Conservation (phyloP, 1,140 invertebrate genomes). For the Leguminivora glycinivorella region DNA sequence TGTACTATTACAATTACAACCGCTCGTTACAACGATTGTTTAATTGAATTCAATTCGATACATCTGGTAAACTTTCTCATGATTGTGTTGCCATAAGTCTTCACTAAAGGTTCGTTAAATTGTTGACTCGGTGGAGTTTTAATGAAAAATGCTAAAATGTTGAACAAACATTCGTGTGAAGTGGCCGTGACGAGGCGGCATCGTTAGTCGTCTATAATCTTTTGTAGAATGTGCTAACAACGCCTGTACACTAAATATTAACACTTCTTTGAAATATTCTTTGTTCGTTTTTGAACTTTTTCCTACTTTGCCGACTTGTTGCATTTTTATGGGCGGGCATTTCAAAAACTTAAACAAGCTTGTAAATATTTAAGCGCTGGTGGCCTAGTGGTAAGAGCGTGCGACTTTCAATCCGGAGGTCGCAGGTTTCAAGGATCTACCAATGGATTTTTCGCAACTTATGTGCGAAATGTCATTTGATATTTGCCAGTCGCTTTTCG, state of each 20-base stretch:
- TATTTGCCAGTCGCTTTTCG: no score
- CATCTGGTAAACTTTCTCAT: constrained; percentile 36
- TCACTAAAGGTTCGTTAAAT: constrained; percentile 20
- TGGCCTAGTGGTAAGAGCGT: no score
- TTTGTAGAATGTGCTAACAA: constrained; percentile 23
- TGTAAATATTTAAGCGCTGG: no score
- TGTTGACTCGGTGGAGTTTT: constrained; percentile 26
- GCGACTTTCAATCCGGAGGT: no score
- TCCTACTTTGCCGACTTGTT: neutral
- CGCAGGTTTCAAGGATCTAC: no score
- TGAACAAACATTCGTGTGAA: constrained; percentile 63
- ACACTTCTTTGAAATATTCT: constrained; percentile 15
- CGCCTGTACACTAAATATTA: constrained; percentile 21
- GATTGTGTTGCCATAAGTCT: constrained; percentile 19
- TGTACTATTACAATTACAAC: constrained; percentile 44
- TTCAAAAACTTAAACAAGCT: no score
- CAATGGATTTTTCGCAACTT: no score
- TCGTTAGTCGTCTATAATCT: constrained; percentile 36
- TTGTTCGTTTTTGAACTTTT: neutral
- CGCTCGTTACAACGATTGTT: constrained; percentile 36
- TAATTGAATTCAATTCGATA: constrained; percentile 43
- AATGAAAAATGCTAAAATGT: constrained; percentile 52
- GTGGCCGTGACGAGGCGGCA: constrained; percentile 41
- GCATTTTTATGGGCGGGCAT: no score
- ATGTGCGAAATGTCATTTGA: no score